Conservation (phyloP, 1,140 invertebrate genomes). For the Aphaenogaster rudis region DNA sequence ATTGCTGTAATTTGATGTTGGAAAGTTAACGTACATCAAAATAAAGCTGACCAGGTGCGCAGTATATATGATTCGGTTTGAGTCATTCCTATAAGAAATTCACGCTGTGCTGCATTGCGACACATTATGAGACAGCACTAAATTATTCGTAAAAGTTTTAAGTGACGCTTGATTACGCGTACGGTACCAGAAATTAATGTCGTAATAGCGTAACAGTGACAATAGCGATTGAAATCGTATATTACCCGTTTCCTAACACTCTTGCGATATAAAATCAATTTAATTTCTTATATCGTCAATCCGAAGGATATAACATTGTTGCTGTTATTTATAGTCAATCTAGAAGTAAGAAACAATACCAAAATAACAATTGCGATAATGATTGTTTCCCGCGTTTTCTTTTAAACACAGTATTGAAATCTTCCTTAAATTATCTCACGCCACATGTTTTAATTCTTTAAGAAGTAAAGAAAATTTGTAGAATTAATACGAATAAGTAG, state of each 20-base stretch:
- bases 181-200: constrained; percentile 15
- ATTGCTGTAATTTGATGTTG: not conserved
- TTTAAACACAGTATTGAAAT: not conserved
- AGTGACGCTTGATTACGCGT: not conserved
- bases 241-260: not conserved
- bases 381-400: not conserved
- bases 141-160: constrained; percentile 11
- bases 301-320: not conserved
- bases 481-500: not conserved
- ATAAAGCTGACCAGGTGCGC: not conserved
- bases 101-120: not conserved
- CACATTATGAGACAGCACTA: not conserved
- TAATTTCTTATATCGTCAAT: not conserved
- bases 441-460: not conserved
- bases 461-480: not conserved
- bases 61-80: not conserved
- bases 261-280: not conserved
- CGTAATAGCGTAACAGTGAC: not conserved
- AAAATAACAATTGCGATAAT: not conserved
- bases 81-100: not conserved
- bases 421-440: not conserved
- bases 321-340: not conserved
- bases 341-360: not conserved
- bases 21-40: not conserved
- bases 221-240: not conserved